Conservation (phyloP, 2,113 vertebrate species). For the Otolemur garnettii region DNA sequence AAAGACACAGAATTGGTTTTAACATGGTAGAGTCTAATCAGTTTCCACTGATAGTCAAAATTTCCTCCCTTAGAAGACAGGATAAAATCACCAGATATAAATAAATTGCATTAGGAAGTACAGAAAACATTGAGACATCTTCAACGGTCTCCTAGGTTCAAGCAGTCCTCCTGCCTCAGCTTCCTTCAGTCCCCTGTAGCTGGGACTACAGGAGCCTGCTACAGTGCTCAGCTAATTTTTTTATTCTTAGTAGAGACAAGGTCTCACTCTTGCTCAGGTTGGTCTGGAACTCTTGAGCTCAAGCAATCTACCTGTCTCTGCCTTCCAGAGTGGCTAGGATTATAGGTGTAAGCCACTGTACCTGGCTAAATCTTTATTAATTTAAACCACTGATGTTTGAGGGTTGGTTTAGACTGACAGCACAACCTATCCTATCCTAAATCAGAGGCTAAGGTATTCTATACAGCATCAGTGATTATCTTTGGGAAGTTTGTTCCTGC, state of each 20-base stretch:
- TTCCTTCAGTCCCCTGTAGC: too few species aligned
- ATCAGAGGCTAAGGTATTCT: not conserved
- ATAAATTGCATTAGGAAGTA: not conserved
- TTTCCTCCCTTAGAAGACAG: conserved; percentile 48
- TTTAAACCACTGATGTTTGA: not conserved
- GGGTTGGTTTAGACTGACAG: not conserved
- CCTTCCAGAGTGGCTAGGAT: too few species aligned
- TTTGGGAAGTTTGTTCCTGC: not conserved
- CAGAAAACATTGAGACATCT: not conserved
- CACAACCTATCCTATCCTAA: not conserved
- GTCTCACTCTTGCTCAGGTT: too few species aligned
- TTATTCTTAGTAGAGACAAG: too few species aligned
- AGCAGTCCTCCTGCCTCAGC: too few species aligned
- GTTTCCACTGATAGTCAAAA: conserved; percentile 23
- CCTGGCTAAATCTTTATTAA: not conserved
- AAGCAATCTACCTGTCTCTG: too few species aligned
- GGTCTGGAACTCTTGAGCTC: too few species aligned
- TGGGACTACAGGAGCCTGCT: too few species aligned
- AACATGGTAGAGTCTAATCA: conserved; percentile 50
- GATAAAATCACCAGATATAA: conserved; percentile 49
- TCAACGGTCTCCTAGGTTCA: not conserved
- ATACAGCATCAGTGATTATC: not conserved
- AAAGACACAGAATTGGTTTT: conserved; percentile 60
- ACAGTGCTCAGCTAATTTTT: too few species aligned
- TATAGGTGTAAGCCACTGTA: too few species aligned